phyloP scores from a whole-genome alignment of 2,113 vertebrate genomes.

The Psephotus haematonotus region DNA sequence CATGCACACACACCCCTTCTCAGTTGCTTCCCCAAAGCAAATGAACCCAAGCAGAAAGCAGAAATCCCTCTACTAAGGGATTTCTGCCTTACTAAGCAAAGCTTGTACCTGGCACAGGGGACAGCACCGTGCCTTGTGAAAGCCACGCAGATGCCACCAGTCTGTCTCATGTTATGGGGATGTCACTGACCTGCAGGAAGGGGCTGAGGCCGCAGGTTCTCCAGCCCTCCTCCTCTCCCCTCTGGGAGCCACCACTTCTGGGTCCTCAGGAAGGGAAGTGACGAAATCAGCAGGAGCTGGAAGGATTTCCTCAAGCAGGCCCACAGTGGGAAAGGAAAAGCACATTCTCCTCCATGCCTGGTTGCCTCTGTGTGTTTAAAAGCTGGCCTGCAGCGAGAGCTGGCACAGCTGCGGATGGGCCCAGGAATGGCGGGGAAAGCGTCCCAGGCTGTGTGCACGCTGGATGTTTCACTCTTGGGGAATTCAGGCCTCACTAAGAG shows the following conservation, averaged over 20 bases:
- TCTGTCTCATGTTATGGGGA: not conserved
- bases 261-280: not conserved
- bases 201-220: not conserved
- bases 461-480: not conserved
- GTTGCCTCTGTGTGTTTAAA: not conserved
- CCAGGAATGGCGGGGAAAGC: not conserved
- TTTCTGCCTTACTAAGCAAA: not conserved
- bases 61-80: not conserved
- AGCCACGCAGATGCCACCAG: not conserved
- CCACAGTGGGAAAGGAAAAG: not conserved
- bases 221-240: not conserved
- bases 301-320: not conserved
- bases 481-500: not conserved
- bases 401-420: not conserved
- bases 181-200: not conserved
- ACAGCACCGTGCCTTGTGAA: not conserved
- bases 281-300: not conserved
- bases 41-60: not conserved
- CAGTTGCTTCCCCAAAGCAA: not conserved
- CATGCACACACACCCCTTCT: rapidly evolving
- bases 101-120: not conserved
- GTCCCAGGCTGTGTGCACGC: not conserved
- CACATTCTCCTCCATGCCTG: not conserved
- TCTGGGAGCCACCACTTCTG: not conserved
- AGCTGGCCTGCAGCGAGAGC: not conserved